A percentile compares a stretch with the other conserved stretches of the same genome.
phyloP scores from a whole-genome alignment of 1,140 invertebrate species.

The Amyelois transitella region DNA sequence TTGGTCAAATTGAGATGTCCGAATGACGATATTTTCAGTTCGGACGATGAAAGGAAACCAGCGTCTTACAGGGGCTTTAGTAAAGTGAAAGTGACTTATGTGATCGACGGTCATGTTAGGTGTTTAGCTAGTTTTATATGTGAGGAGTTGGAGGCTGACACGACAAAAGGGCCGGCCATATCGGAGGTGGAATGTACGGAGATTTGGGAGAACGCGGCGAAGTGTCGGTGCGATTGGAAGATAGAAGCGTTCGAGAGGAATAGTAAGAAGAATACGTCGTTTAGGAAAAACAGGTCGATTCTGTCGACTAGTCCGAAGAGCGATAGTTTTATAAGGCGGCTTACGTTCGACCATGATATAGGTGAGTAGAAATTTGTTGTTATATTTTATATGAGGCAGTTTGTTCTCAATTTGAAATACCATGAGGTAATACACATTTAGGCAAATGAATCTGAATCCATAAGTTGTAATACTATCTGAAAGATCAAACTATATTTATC shows the following conservation, averaged over 20 bases:
- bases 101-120: slow-evolving; percentile 53
- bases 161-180: slow-evolving; percentile 45
- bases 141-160: slow-evolving; percentile 48
- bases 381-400: not conserved
- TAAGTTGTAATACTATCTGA: no score
- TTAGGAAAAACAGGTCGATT: slow-evolving; percentile 59
- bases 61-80: slow-evolving; percentile 23
- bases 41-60: slow-evolving; percentile 54
- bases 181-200: slow-evolving; percentile 74
- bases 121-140: slow-evolving; percentile 66
- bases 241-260: slow-evolving; percentile 59
- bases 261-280: slow-evolving; percentile 64
- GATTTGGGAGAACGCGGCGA: slow-evolving; percentile 68
- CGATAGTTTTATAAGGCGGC: slow-evolving; percentile 46
- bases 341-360: slow-evolving; percentile 56
- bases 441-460: no score
- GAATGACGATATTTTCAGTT: slow-evolving; percentile 68
- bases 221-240: slow-evolving; percentile 65
- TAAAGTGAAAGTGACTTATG: slow-evolving; percentile 36
- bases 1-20: slow-evolving; percentile 54
- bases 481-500: no score
- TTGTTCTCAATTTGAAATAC: no score
- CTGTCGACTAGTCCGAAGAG: slow-evolving; percentile 65
- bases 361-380: slow-evolving; percentile 30
- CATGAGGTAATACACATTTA: no score